A percentile compares a stretch with the other conserved stretches of the same genome.
These are phyloP conservation scores for Chironomus tentans DNA, from an alignment of 2,888 invertebrate genomes.

Conservation along the genomic window DNA sequence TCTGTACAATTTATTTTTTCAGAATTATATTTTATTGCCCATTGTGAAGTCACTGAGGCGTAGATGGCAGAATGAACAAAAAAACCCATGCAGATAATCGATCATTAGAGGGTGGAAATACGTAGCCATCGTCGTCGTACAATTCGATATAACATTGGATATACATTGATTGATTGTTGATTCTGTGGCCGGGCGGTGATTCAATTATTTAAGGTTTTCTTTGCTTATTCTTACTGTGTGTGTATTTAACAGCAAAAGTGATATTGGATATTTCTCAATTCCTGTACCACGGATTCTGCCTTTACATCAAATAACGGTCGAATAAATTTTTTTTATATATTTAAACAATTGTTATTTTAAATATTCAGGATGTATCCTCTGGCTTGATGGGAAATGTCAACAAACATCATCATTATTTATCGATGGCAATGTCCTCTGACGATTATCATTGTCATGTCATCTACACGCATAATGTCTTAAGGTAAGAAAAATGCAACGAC, in stretches of 20 bases:
- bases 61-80: not conserved
- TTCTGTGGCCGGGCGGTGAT: not conserved
- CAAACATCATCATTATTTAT: not conserved
- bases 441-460: too few relatives aligned
- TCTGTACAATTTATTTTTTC: not conserved
- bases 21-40: not conserved
- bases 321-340: not conserved
- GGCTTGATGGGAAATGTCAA: not conserved
- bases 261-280: not conserved
- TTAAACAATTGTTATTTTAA: not conserved
- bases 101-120: slow-evolving; percentile 5
- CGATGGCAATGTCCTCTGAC: not conserved
- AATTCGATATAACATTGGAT: not conserved
- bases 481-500: too few relatives aligned
- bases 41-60: not conserved
- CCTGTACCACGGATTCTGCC: not conserved
- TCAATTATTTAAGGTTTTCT: not conserved
- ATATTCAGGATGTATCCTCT: not conserved
- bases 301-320: not conserved
- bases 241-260: not conserved
- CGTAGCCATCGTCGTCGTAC: not conserved
- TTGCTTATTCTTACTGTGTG: not conserved
- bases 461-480: too few relatives aligned
- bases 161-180: slow-evolving; percentile 8
- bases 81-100: slow-evolving; percentile 7